A percentile compares a stretch with the other conserved stretches of the same genome.
Conservation (phyloP, 2,113 vertebrate genomes). For the Mustela lutreola region DNA sequence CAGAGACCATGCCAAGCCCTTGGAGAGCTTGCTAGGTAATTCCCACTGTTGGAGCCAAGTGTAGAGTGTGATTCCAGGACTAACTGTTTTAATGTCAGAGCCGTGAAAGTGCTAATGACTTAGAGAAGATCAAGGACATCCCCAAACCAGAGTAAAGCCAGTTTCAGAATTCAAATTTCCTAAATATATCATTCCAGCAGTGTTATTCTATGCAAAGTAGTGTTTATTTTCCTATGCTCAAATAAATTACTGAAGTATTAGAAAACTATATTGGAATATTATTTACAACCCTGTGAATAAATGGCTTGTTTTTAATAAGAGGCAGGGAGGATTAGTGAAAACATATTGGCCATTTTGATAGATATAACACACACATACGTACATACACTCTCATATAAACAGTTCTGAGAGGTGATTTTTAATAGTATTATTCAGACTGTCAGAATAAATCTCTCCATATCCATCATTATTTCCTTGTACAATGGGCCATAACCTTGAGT, state of each 20-base stretch:
- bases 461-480: slow-evolving; percentile 14
- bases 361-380: not conserved
- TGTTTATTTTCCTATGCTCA: not conserved
- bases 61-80: not conserved
- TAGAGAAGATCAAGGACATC: not conserved
- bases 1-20: not conserved
- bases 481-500: slow-evolving; percentile 12
- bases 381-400: not conserved
- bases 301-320: not conserved
- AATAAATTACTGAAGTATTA: not conserved
- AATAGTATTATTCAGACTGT: not conserved
- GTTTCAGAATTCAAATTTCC: not conserved
- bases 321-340: not conserved
- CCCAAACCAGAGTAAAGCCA: not conserved
- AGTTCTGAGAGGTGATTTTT: not conserved
- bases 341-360: not conserved
- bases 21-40: not conserved
- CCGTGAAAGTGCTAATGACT: not conserved
- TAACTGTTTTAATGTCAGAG: not conserved
- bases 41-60: not conserved
- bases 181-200: not conserved
- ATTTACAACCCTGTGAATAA: not conserved
- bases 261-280: not conserved
- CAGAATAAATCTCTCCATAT: not conserved
- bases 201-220: not conserved